Evolutionary conservation across 2,113 vertebrate species (phyloP), one percentile per base, ranked within the genome.

Genomic region (Callipepla californica): DNA sequence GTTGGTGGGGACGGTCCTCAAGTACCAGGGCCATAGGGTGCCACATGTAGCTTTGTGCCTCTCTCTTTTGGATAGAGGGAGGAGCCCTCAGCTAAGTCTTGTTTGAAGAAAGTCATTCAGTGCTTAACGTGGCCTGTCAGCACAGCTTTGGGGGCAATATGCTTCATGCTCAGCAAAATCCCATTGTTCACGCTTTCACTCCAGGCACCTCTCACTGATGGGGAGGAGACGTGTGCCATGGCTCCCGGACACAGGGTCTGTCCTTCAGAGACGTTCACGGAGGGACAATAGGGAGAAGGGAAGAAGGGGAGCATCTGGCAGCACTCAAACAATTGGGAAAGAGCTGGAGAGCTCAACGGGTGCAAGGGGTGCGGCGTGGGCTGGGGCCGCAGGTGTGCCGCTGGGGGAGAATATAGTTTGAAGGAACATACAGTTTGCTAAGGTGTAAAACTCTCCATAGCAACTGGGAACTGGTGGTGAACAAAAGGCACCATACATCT

Each of bases 181-280:
- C 80, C 73, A 95, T 96, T 94, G 95, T 95, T 80, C 95, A 94
- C 65, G 91, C 93, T 80, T 92, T 94, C 87, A 91, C 57, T 32
- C 38, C 5, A 44, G 81, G 63, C 91, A 93, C 51, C 75, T 87
- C 92, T 55, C 81, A 93, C 89, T 94, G 89, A 94, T 85, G 67
- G 57, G 89, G 93, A 92, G 89, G 80, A 96, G 95, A 94, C 93
- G 95, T 95, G 95, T 96, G 96, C 92, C 96, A 94, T 22, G 3
- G 87, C 72, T 70, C 89, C 77, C 65, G 17, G 91, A 80, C n/a
- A 77, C 79, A 59, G 59, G n/a, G 34, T 36, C 81, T 77, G 57
- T 51, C 75, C 78, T 45, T 89, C 75, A 85, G 72, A 92, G 92
- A 82, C 40, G 55, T 85, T 69, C 2, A 12, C 38, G 66, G 81